Conservation (phyloP, 1,140 invertebrate species). For the Drosophila pandora region DNA sequence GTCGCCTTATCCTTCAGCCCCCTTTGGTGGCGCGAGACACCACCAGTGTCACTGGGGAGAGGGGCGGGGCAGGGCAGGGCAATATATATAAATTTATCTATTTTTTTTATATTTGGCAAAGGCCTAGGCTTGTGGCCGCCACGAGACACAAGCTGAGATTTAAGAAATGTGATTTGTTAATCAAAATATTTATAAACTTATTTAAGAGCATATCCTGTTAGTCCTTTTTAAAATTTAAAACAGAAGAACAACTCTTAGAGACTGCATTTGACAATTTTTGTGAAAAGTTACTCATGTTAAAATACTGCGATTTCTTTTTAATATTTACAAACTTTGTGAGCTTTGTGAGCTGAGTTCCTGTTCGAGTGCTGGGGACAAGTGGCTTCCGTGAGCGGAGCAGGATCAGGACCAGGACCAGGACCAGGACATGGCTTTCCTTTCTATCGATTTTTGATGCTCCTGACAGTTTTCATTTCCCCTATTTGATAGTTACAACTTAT, state of each 20-base stretch:
- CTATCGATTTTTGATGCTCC: constrained; percentile 64
- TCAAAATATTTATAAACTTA: background rate
- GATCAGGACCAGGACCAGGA: no score
- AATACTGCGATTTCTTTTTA: no score
- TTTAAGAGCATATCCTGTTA: no score
- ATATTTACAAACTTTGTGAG: no score
- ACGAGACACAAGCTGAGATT: background rate
- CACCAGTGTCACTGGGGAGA: constrained; percentile 72
- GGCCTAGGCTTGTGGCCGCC: constrained; percentile 25
- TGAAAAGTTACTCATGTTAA: no score
- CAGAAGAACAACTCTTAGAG: no score
- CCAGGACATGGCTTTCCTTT: background rate
- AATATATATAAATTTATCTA: constrained; percentile 34
- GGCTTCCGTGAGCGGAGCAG: no score
- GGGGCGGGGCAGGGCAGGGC: constrained; percentile 44
- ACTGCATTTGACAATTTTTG: no score
- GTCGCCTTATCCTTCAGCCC: background rate
- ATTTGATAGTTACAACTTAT: background rate
- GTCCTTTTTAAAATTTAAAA: no score
- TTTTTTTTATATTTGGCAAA: constrained; percentile 13
- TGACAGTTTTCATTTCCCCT: background rate
- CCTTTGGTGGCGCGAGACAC: constrained; percentile 4
- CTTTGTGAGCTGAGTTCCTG: no score
- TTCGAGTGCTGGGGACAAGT: no score
- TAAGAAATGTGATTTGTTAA: background rate